Evolutionary conservation across 2,888 invertebrate species (phyloP).

Genomic region (Agrotis segetum): DNA sequence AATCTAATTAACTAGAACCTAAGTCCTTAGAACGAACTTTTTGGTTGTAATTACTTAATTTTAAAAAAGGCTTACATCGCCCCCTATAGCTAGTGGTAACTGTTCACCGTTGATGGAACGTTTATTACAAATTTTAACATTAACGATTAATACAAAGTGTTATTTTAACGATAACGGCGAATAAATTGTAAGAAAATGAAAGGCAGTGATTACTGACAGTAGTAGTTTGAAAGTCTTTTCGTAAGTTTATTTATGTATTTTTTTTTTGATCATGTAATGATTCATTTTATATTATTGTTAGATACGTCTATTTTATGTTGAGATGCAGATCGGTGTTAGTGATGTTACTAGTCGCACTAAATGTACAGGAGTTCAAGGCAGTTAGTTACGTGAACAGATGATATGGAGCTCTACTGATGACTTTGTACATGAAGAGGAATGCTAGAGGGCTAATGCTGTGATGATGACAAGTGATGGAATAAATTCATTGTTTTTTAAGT

Average conservation of each 20-base stretch:
- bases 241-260: slow-evolving; percentile 39
- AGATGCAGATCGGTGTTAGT: slow-evolving; percentile 45
- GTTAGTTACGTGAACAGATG: slow-evolving; percentile 44
- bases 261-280: slow-evolving; percentile 51
- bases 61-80: slow-evolving; percentile 80
- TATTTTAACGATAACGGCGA: slow-evolving; percentile 82
- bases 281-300: slow-evolving; percentile 50
- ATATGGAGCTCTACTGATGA: slow-evolving; percentile 29
- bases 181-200: slow-evolving; percentile 76
- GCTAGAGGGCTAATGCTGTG: slow-evolving; percentile 56
- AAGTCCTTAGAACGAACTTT: slow-evolving; percentile 91
- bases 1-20: slow-evolving; percentile 85
- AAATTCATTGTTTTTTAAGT: slow-evolving; percentile 38
- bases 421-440: slow-evolving; percentile 53
- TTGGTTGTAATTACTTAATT: slow-evolving; percentile 90
- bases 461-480: slow-evolving; percentile 39
- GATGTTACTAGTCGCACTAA: slow-evolving; percentile 33
- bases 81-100: slow-evolving; percentile 88
- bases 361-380: slow-evolving; percentile 27
- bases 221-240: slow-evolving; percentile 75
- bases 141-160: slow-evolving; percentile 84
- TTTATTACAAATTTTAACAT: slow-evolving; percentile 86
- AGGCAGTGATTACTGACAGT: slow-evolving; percentile 86
- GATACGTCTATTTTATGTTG: slow-evolving; percentile 42
- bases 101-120: slow-evolving; percentile 90